Evolutionary conservation across 2,888 invertebrate genomes (phyloP), one percentile per base, ranked within the genome.

Genomic region (Cybosia mesomella): DNA sequence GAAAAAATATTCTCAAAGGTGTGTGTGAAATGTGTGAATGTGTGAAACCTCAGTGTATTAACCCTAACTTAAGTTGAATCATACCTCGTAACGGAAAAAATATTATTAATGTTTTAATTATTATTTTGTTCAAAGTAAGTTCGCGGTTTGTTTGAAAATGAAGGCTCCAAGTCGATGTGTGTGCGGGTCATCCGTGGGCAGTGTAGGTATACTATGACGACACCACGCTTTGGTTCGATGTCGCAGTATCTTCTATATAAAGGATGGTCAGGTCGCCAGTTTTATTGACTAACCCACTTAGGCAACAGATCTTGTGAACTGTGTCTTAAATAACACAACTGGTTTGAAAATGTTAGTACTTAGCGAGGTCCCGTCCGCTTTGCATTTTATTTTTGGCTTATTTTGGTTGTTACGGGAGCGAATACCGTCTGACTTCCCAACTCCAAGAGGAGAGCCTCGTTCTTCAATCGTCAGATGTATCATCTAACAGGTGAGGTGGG

Each of bases 241-340:
- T 22, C 59, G 39, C 9, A 36, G 59, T 22, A 9, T 15, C 10
- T 22, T 39, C 22, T 39, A 39, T 59, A 59, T 36, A 59, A 21
- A 59, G 36, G 13, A 59, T 22, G 59, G 36, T 39, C 59, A 59
- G 59, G 21, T 24, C n/a, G 49, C 49, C n/a, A 49, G 49, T n/a
- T 4, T 49, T 49, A 49, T 49, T 49, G 49, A 49, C 49, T n/a
- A 49, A 49, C 49, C 8, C 9, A 8, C 49, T 49, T 49, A 49
- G n/a, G 49, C n/a, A 49, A 49, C 18, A 49, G n/a, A 49, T n/a
- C 18, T 43, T 4, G 0, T 15, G 18, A 15, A 18, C 18, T 43
- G 4, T 15, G 2, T 43, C 8, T 43, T 18, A 18, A 43, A 28
- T 28, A 28, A 28, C 28, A 28, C 2, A 28, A 28, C 28, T 28